Evolutionary conservation across 2,113 vertebrate species (phyloP).

Genomic region (Bos indicus): DNA sequence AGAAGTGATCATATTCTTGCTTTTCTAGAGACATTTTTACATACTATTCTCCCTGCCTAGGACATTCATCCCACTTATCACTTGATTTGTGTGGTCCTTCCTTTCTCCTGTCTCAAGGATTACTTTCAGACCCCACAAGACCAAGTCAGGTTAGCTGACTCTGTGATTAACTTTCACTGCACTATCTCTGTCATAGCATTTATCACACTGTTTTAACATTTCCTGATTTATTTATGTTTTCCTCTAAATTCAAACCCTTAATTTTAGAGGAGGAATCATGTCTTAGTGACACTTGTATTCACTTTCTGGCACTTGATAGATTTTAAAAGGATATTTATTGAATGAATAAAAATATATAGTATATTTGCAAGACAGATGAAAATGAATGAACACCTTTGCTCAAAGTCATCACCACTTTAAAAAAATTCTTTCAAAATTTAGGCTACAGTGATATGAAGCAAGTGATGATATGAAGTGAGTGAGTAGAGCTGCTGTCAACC

Average conservation of each 20-base stretch:
- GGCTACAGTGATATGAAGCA: neutral
- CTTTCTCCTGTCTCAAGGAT: neutral
- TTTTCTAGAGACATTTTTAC: neutral
- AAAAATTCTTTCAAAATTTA: neutral
- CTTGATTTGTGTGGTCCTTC: neutral
- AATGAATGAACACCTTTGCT: neutral
- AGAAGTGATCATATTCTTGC: neutral
- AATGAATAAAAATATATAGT: neutral
- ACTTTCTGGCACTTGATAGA: neutral
- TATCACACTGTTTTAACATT: neutral
- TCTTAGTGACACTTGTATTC: neutral
- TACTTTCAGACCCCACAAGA: neutral
- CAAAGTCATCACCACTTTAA: neutral
- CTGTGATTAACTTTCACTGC: neutral
- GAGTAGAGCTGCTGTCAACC: neutral
- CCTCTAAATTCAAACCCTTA: neutral
- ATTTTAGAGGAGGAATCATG: neutral
- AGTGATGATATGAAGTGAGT: neutral
- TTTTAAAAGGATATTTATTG: neutral
- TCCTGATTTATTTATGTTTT: neutral
- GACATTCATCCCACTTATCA: neutral
- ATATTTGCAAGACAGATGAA: neutral
- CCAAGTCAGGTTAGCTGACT: neutral
- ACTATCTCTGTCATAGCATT: neutral
- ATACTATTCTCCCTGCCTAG: neutral